Evolutionary conservation across 2,113 vertebrate genomes (phyloP), one percentile per base, ranked within the genome.

Genomic region (Platanista minor): DNA sequence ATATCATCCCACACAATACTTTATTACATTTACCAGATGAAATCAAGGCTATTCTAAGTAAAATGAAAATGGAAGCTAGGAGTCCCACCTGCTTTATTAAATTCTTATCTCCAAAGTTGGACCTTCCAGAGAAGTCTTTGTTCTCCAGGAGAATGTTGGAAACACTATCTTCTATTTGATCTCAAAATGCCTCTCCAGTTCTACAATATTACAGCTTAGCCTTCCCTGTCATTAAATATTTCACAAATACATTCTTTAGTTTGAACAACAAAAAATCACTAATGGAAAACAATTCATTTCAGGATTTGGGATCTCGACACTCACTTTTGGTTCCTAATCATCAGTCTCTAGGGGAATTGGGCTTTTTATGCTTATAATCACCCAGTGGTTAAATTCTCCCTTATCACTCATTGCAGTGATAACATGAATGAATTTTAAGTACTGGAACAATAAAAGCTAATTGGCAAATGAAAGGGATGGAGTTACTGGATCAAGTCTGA

Each of bases 401-500:
- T 46, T 57, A 61, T 62, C 89, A 82, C 46, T 95, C 23, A 81
- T 1, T 18, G 20, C 87, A 31, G 62, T 29, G 12, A 62, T 36
- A 11, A 6, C 0, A 39, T 18, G 57, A 52, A 59, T 31, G 29
- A 0, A 21, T 46, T 36, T 39, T 43, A 96, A 87, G 9, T 33
- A 20, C 41, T 14, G 0, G 5, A 78, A 61, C 27, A 91, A 84
- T 62, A 92, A 86, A 93, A 77, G 12, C 20, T 23, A 75, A 78
- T 41, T 82, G 25, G 31, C 61, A 67, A 83, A 86, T 41, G 27
- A 10, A 64, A 95, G 18, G 12, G 2, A 25, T 93, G 66, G 36
- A 85, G 33, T 81, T 88, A 81, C 10, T 91, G 61, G 94, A 80
- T 29, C 82, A 91, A 75, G 33, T 27, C 27, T 36, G 36, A 9